Base-by-base conservation (phyloP, 2,113 vertebrate species). In the Oplegnathus fasciatus region DNA sequence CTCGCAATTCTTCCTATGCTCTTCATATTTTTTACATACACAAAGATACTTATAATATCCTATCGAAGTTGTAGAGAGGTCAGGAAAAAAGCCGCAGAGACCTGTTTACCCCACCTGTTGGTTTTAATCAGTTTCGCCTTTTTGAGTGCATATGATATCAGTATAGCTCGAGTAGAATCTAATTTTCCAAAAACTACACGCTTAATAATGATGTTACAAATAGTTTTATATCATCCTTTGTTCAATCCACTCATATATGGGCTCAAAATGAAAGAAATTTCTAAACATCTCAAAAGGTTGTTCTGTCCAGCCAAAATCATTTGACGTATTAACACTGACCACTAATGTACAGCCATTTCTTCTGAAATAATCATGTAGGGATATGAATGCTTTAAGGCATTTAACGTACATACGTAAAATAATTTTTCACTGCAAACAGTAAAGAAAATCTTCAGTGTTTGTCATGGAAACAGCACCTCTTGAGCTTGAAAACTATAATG, bases 1-100 rank as follows among this genome's bases (percentile, higher is more conserved):
- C 0, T 30, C 1, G 6, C 13, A 17, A 1, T 80, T 14, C 2
- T 80, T 0, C 86, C 82, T 15, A 0, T 78, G 10, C 5, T 87
- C 0, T 91, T 89, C 8, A 89, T 85, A 5, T 0, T 80, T 1
- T 89, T 83, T 2, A 85, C 89, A 13, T 91, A 91, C 22, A 13
- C 68, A 2, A 87, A 18, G 28, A 89, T 91, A 24, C 5, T 89
- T 5, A 9, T 37, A 3, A 42, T 87, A 2, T 2, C 22, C 0
- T 87, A 66, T 30, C 17, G 4, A 15, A 61, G 84, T 11, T 9
- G 58, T 8, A 57, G 6, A 61, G 85, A 82, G 14, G 62, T 84
- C 3, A 82, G 54, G n/a, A 84, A 14, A 28, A 88, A 88, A 57
- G 86, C 86, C 3, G 74, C 78, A 28, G 20, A 81, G 73, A 88